phyloP scores from a whole-genome alignment of 2,113 vertebrate genomes.

The Elachura formosa region DNA sequence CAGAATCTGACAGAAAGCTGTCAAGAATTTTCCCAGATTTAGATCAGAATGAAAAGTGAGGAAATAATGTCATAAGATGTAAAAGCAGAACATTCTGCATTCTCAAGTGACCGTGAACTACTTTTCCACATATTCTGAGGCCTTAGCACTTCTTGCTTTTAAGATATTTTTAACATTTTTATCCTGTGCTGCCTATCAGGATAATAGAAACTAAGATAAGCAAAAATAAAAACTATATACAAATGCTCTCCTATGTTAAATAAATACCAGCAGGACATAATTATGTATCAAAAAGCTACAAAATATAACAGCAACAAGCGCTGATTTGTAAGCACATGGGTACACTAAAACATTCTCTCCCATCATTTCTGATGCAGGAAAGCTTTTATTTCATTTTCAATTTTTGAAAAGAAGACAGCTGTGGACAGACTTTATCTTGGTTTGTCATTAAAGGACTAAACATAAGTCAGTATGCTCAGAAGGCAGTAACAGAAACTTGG shows the following conservation, averaged over 20 bases:
- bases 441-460: conserved; percentile 4
- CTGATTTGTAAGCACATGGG: not conserved
- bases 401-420: not conserved
- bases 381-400: not conserved
- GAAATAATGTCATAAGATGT: not conserved
- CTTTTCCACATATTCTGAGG: not conserved
- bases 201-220: not conserved
- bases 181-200: not conserved
- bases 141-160: not conserved
- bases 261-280: not conserved
- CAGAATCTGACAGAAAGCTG: not conserved
- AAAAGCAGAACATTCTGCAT: not conserved
- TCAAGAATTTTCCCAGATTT: not conserved
- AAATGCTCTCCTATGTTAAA: not conserved
- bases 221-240: not conserved
- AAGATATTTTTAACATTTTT: not conserved
- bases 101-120: not conserved
- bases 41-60: not conserved
- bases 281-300: not conserved
- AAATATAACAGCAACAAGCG: not conserved
- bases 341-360: not conserved
- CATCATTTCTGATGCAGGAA: not conserved
- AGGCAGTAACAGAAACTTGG: not conserved
- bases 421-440: not conserved
- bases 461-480: not conserved